Evolutionary conservation across 2,797 vertebrate genomes (phyloP).

Genomic region (Hydrocynus forskahlii): DNA sequence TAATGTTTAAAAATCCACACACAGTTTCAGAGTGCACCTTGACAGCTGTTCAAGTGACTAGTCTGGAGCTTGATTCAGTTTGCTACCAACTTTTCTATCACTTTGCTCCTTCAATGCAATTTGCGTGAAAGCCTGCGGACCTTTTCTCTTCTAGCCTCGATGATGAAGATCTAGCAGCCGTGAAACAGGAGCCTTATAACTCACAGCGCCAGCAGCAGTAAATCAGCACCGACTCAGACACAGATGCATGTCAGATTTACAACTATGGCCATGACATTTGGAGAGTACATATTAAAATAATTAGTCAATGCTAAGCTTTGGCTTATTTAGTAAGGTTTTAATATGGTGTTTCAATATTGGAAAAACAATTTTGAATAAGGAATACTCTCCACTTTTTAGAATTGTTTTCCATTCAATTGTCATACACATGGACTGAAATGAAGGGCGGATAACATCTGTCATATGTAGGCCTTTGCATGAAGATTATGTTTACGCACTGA

Average conservation of each 20-base stretch:
- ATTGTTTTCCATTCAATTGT: constrained; percentile 4
- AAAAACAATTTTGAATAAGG: not conserved
- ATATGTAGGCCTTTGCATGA: not conserved
- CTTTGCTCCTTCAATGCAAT: constrained; percentile 72
- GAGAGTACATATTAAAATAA: constrained; percentile 46
- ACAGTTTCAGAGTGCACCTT: constrained; percentile 9
- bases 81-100: constrained; percentile 71
- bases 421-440: not conserved
- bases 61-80: constrained; percentile 64
- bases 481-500: not conserved
- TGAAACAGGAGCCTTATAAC: constrained; percentile 67
- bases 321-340: constrained; percentile 27
- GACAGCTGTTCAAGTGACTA: constrained; percentile 29
- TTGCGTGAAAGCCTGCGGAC: constrained; percentile 71
- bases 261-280: constrained; percentile 21
- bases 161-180: constrained; percentile 64
- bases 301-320: constrained; percentile 25
- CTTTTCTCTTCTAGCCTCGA: constrained; percentile 46
- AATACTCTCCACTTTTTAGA: constrained; percentile 3
- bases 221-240: constrained; percentile 54
- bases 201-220: constrained; percentile 41
- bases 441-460: not conserved
- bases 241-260: constrained; percentile 50
- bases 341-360: not conserved
- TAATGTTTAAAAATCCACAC: too few relatives aligned